Evolutionary conservation across 2,797 vertebrate species (phyloP).

Genomic region (Gambusia yucatana): DNA sequence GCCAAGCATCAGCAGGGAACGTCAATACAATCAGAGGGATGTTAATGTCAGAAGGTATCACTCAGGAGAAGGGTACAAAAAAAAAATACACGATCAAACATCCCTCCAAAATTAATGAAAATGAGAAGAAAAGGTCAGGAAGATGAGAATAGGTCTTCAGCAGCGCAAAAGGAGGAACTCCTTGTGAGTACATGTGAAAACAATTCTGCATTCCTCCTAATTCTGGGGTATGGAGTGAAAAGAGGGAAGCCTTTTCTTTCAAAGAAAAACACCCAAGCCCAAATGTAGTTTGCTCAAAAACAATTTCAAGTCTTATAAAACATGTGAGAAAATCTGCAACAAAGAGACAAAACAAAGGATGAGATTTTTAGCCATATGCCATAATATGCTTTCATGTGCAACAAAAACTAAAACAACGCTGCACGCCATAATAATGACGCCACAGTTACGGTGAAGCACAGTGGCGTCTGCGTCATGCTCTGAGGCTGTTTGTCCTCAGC

Average conservation of each 20-base stretch:
- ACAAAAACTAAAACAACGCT: neutral
- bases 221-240: neutral
- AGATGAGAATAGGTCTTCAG: neutral
- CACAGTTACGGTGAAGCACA: neutral
- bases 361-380: neutral
- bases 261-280: neutral
- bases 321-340: neutral
- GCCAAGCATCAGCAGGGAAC: neutral
- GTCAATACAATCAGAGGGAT: neutral
- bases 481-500: neutral
- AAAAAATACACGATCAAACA: neutral
- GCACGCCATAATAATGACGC: neutral
- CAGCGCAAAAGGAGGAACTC: neutral
- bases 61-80: neutral
- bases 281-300: neutral
- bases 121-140: neutral
- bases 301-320: neutral
- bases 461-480: neutral
- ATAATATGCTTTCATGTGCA: neutral
- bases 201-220: neutral
- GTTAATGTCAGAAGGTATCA: neutral
- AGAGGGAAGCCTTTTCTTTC: neutral
- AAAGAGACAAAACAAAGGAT: neutral
- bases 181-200: neutral
- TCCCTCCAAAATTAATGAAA: neutral